Base-by-base conservation (phyloP, 2,888 invertebrate genomes). In the Megalurothrips usitatus region DNA sequence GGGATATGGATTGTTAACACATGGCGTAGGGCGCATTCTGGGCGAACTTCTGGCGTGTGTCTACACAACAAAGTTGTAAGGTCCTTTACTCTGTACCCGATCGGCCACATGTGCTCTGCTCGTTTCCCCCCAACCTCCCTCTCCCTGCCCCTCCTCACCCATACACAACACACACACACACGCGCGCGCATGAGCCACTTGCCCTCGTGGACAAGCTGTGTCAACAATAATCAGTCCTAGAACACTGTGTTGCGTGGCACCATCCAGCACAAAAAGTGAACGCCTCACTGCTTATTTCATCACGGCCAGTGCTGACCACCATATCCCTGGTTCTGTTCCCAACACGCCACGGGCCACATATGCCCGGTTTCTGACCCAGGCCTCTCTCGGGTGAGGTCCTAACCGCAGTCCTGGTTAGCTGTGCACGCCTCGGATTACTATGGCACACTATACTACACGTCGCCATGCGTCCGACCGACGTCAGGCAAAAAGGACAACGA, bases 41-140 rank as follows among this genome's bases (percentile, higher is more conserved):
- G 58, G 58, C 58, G 58, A 58, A 58, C 58, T 58, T 58, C 58
- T 58, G 58, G 58, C 58, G 58, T 58, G 58, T 58, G 58, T 58
- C 58, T 58, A 58, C 58, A n/a, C 58, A 58, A 58, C 58, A 58
- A 58, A 58, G 58, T 58, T 58, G 58, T 58, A 58, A 10, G 17
- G 58, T 43, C 34, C 34, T 43, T 43, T 43, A 43, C 34, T 43
- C 34, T 43, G 34, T 43, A 43, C 34, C 34, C 34, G 34, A 2
- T 43, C 58, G 6, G 58, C 58, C 58, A 58, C 58, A 58, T 58
- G 58, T 58, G 58, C 58, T n/a, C 14, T 14, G 58, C 17, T n/a
- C n/a, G 58, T 58, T 17, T 14, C 17, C 58, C 58, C 58, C 58
- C 2, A 0, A 19, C 14, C 58, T 58, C 19, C 17, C 11, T 58